Conservation (phyloP, 2,113 vertebrate genomes). For the Corythornis madagascariensis region DNA sequence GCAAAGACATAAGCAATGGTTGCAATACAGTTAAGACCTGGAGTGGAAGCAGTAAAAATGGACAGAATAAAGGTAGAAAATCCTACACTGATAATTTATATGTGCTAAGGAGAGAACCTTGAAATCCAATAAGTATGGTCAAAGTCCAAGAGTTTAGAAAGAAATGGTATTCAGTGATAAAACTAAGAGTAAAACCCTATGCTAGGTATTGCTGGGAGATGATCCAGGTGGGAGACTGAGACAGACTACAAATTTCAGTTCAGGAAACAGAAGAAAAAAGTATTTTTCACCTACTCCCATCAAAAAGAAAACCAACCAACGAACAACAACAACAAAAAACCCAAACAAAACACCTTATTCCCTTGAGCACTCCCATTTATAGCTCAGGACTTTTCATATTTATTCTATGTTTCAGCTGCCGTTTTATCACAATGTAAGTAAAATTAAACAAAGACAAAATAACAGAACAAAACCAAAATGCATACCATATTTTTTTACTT, state of each 20-base stretch:
- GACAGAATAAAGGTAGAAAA: background rate
- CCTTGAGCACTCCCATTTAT: background rate
- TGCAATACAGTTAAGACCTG: background rate
- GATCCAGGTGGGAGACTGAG: background rate
- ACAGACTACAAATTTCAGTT: background rate
- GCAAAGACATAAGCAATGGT: background rate
- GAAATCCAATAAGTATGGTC: background rate
- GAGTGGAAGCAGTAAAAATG: background rate
- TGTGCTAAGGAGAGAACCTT: background rate
- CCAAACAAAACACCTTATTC: background rate
- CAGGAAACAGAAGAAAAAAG: background rate
- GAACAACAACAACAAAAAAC: background rate
- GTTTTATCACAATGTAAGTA: background rate
- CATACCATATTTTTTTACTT: background rate
- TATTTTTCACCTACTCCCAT: background rate
- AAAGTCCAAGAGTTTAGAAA: background rate
- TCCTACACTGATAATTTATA: background rate
- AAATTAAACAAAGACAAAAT: no score
- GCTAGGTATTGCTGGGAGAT: background rate
- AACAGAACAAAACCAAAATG: no score
- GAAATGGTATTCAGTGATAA: background rate
- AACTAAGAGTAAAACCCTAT: background rate
- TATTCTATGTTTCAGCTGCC: background rate
- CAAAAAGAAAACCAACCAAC: background rate
- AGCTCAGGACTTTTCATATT: background rate